Conservation (phyloP, 2,888 invertebrate genomes). For the Hymenopus coronatus region DNA sequence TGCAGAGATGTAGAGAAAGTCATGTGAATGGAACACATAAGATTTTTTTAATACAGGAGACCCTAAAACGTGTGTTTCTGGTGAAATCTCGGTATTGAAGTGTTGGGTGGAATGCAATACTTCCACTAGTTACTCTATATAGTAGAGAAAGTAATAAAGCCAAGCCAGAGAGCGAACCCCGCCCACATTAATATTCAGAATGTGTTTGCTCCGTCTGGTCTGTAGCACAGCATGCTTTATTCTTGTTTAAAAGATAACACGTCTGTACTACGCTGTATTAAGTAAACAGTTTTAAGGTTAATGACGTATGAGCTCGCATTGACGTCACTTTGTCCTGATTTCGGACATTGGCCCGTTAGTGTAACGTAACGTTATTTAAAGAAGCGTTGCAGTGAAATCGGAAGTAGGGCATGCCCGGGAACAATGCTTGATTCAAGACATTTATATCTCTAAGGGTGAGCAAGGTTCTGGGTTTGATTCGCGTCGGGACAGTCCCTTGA, state of each 20-base stretch:
- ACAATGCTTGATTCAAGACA: not conserved
- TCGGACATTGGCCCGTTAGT: not conserved
- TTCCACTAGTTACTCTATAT: no score
- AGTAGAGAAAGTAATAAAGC: no score
- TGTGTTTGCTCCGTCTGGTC: not conserved
- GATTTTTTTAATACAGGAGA: no score
- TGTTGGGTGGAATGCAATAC: no score
- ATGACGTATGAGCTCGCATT: not conserved
- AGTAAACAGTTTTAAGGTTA: not conserved
- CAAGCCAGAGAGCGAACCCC: no score
- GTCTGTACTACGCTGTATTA: not conserved
- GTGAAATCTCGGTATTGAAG: no score
- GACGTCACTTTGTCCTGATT: not conserved
- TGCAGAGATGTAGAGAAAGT: no score
- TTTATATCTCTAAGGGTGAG: not conserved
- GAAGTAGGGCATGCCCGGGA: not conserved
- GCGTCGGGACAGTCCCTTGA: accelerated
- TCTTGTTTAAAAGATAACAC: not conserved
- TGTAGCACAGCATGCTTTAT: not conserved
- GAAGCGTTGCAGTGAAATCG: not conserved
- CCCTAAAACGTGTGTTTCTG: no score
- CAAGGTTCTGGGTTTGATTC: no score
- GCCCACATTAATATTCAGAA: no score
- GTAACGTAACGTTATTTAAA: not conserved
- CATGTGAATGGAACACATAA: no score